Base-by-base conservation (phyloP, 1,140 invertebrate genomes). In the Hylaeus anthracinus region DNA sequence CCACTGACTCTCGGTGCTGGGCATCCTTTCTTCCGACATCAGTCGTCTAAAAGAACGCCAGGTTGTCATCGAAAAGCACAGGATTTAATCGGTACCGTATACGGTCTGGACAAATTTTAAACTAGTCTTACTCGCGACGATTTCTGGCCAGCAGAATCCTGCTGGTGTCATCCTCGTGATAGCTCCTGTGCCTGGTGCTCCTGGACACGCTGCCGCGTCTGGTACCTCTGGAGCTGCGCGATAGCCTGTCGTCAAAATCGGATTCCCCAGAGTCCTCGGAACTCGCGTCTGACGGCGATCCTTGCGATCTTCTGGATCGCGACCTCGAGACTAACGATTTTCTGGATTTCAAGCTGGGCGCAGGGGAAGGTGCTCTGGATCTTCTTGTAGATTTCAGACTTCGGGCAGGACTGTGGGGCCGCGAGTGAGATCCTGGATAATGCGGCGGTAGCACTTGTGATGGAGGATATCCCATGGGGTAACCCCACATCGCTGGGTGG, bases 301-400 rank as follows among this genome's bases (percentile, higher is more conserved):
- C 88, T 12, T 93, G 85, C 61, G 93, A 91, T 82, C 92, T 85
- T 79, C 89, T 86, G 72, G 90, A 60, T 89, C 92, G 90, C 1
- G 91, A 90, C 37, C 90, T 85, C 0, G 93, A 94, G 8, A 92
- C 89, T 10, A 94, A 89, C 0, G 95, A 96, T 83, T 96, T 96
- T 43, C 95, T 94, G 0, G 96, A 96, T 79, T 96, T 95, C 5
- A 95, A 89, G 82, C 96, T 97, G 41, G 95, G 94, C 0, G 96
- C 95, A 0, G 96, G 96, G 0, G 96, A 97, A 0, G 94, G 93
- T 1, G 95, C 95, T 75, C 95, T 94, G 1, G 95, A 95, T 69
- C 90, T 83, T 84, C 91, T 85, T 5, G 82, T 86, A 1, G 92
- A 93, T 72, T 93, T 86, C 85, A 94, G 3, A 91, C 94, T 88